These are phyloP conservation scores for Cygnus buccinator DNA, from an alignment of 2,113 vertebrate species.

Conservation along the genomic window DNA sequence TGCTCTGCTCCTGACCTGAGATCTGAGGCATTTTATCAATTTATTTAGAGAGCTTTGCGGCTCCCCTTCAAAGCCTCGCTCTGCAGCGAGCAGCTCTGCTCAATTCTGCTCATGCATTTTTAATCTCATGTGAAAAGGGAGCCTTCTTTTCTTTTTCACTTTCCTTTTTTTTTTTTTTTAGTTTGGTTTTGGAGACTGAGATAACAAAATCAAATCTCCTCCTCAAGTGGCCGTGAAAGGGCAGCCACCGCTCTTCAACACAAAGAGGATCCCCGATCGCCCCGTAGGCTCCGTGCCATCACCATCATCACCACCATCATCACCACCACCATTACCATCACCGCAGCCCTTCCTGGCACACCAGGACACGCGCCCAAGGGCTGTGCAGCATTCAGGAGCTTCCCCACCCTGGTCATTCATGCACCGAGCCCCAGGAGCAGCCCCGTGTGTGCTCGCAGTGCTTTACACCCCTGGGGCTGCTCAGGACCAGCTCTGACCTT, in stretches of 20 bases:
- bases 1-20: background rate
- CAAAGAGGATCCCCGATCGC: accelerated
- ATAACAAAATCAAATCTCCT: background rate
- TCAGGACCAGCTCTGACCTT: too few relatives aligned
- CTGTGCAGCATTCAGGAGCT: background rate
- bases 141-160: background rate
- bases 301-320: too few relatives aligned
- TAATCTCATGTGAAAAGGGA: conserved; percentile 12
- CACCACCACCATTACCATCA: too few relatives aligned
- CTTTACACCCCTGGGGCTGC: too few relatives aligned
- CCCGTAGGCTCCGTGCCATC: accelerated
- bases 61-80: conserved; percentile 55
- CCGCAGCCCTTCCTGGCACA: too few relatives aligned
- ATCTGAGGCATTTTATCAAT: conserved; percentile 25
- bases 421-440: background rate
- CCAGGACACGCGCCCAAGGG: too few relatives aligned
- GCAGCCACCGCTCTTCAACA: background rate
- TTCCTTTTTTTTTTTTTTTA: background rate
- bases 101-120: conserved; percentile 19
- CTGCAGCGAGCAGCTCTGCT: background rate
- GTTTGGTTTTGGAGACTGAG: background rate
- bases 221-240: background rate
- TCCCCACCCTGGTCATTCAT: background rate
- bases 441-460: background rate
- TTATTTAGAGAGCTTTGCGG: background rate